Evolutionary conservation across 2,797 vertebrate genomes (phyloP).

Genomic region (Hoplostethus mediterraneus): DNA sequence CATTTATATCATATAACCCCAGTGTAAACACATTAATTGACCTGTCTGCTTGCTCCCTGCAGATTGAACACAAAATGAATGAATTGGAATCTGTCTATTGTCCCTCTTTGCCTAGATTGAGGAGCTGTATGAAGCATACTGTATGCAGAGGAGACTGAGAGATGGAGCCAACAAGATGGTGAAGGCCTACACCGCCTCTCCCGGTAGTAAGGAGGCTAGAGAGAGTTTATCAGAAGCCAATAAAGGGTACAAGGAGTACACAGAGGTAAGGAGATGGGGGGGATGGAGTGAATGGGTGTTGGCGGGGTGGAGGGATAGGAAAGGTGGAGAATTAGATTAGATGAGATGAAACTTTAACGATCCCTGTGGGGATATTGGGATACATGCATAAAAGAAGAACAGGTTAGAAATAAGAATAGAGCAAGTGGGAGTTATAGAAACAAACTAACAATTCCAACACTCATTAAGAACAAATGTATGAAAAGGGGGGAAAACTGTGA

Average conservation of each 20-base stretch:
- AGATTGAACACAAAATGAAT: not conserved
- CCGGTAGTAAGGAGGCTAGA: slow-evolving; percentile 90
- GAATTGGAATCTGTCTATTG: not conserved
- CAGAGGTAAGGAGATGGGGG: slow-evolving; percentile 85
- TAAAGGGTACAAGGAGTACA: slow-evolving; percentile 95
- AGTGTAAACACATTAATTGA: too few relatives aligned
- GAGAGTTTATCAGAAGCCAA: slow-evolving; percentile 94
- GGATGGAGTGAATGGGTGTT: not conserved
- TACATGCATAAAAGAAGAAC: too few relatives aligned
- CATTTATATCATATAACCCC: too few relatives aligned
- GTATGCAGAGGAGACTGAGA: slow-evolving; percentile 92
- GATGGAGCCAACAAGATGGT: slow-evolving; percentile 97
- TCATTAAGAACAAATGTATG: too few relatives aligned
- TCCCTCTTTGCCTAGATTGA: slow-evolving; percentile 86
- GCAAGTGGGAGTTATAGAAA: too few relatives aligned
- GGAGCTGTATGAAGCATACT: slow-evolving; percentile 95
- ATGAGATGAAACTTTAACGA: too few relatives aligned
- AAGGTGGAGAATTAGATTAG: too few relatives aligned
- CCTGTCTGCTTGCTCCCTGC: too few relatives aligned
- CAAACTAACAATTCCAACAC: too few relatives aligned
- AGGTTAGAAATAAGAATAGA: too few relatives aligned
- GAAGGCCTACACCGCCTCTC: slow-evolving; percentile 91
- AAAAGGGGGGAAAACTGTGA: too few relatives aligned
- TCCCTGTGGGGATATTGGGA: not conserved
- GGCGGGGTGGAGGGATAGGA: not conserved